Evolutionary conservation across 2,888 invertebrate species (phyloP).

Genomic region (Zhengitettix transpicula): DNA sequence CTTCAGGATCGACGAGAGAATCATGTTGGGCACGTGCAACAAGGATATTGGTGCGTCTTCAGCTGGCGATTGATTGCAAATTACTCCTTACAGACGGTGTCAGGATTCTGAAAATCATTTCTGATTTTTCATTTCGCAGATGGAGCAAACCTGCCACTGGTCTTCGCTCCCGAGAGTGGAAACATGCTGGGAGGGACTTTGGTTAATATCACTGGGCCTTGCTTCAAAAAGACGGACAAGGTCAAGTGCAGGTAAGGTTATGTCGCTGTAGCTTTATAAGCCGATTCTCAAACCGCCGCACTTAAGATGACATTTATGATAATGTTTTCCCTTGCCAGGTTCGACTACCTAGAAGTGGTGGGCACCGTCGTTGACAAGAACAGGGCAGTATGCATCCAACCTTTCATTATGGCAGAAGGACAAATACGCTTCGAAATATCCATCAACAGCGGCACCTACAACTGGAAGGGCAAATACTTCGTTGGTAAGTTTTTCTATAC

Average conservation of each 20-base stretch:
- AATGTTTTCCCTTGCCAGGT: conserved; percentile 28
- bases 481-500: conserved; percentile 47
- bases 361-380: conserved; percentile 65
- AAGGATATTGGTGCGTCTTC: conserved; percentile 56
- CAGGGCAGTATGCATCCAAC: conserved; percentile 79
- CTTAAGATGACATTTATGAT: background rate
- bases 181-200: conserved; percentile 95
- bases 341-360: conserved; percentile 62
- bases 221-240: conserved; percentile 59
- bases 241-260: conserved; percentile 45
- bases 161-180: conserved; percentile 88
- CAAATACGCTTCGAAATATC: conserved; percentile 76
- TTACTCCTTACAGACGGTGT: background rate
- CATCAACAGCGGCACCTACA: conserved; percentile 49
- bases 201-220: conserved; percentile 92
- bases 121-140: conserved; percentile 30
- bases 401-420: conserved; percentile 71
- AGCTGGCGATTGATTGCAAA: background rate
- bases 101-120: no score
- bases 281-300: background rate
- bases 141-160: conserved; percentile 61
- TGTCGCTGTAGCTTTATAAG: background rate
- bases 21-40: conserved; percentile 83
- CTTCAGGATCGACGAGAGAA: conserved; percentile 88
- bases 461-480: conserved; percentile 82